These are phyloP conservation scores for Heliconius hewitsoni DNA, from an alignment of 1,140 invertebrate genomes.

Conservation along the genomic window DNA sequence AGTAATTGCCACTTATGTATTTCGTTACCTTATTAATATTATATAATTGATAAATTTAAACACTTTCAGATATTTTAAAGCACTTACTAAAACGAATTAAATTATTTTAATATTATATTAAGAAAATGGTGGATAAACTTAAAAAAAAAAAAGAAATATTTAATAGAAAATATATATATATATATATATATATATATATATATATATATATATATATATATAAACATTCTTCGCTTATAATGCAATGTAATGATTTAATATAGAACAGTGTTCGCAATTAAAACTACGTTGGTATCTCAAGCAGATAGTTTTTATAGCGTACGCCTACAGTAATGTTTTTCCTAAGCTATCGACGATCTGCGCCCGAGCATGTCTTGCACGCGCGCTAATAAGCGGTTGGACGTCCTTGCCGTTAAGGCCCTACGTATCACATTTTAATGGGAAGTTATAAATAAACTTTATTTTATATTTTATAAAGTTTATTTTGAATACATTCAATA, in stretches of 20 bases:
- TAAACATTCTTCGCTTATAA: background rate
- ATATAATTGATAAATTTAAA: background rate
- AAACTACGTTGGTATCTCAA: conserved; percentile 29
- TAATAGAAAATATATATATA: too few species aligned
- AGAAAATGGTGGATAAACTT: background rate
- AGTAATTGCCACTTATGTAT: too few species aligned
- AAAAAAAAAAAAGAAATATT: background rate
- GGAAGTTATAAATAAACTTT: conserved; percentile 41
- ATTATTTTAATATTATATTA: background rate
- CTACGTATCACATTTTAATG: conserved; percentile 41
- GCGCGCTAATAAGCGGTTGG: conserved; percentile 33
- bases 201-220: too few species aligned
- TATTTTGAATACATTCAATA: conserved; percentile 5
- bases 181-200: too few species aligned
- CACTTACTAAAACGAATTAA: background rate
- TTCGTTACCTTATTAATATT: too few species aligned
- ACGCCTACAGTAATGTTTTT: conserved; percentile 37
- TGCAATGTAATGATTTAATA: conserved; percentile 28
- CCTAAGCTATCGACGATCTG: conserved; percentile 41
- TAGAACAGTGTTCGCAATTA: conserved; percentile 28
- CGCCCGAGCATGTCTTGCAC: conserved; percentile 30
- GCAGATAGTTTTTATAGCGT: conserved; percentile 30
- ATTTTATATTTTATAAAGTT: conserved; percentile 33
- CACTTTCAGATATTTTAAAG: background rate
- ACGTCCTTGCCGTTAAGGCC: conserved; percentile 42